Evolutionary conservation across 2,888 invertebrate species (phyloP).

Genomic region (Stomorhina lunata): DNA sequence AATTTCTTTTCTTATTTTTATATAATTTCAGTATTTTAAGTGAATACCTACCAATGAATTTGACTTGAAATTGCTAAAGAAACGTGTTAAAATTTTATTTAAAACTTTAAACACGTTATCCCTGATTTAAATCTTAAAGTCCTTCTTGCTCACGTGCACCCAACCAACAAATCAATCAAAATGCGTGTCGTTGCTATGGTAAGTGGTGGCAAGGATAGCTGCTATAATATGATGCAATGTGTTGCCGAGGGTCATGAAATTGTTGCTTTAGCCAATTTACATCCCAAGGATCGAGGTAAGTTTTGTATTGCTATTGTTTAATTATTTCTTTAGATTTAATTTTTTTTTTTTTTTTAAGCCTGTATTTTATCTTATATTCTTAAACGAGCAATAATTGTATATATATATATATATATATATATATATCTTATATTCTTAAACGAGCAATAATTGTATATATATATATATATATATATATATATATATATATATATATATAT

Average conservation of each 20-base stretch:
- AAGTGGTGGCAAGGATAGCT: conserved; percentile 99
- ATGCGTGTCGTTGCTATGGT: conserved; percentile 94
- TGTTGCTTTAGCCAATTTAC: conserved; percentile 97
- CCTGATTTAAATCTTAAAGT: conserved; percentile 11
- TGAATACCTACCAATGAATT: conserved; percentile 50
- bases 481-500: too few relatives aligned
- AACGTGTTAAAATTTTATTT: conserved; percentile 29
- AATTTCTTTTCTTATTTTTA: neutral
- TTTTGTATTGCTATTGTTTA: too few relatives aligned
- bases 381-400: too few relatives aligned
- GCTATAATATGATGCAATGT: conserved; percentile 99
- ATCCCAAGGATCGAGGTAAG: conserved; percentile 90
- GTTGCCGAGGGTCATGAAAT: conserved; percentile 95
- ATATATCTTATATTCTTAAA: too few relatives aligned
- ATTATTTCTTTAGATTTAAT: neutral
- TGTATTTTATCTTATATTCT: too few relatives aligned
- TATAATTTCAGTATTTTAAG: conserved; percentile 33
- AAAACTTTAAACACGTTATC: conserved; percentile 23
- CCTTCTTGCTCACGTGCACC: neutral
- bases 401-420: too few relatives aligned
- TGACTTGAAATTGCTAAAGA: conserved; percentile 40
- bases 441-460: too few relatives aligned
- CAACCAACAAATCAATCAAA: conserved; percentile 69
- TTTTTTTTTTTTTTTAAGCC: neutral
- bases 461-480: too few relatives aligned